A percentile compares a stretch with the other conserved stretches of the same genome.
Evolutionary conservation across 2,797 vertebrate genomes (phyloP).

Genomic region (Myotis vivesi): DNA sequence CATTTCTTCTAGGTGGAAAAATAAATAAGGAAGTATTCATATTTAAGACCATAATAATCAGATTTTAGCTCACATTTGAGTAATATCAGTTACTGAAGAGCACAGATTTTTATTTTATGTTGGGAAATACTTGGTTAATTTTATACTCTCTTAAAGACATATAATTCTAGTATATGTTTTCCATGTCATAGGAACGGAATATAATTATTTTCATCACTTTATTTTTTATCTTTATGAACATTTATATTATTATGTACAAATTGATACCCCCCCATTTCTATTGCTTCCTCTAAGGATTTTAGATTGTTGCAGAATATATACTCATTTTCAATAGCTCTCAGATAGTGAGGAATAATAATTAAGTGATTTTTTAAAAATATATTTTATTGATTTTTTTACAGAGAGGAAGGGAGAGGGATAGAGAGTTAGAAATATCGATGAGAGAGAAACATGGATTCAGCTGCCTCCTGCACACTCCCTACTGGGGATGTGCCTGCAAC

Average conservation of each 20-base stretch:
- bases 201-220: slow-evolving; percentile 23
- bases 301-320: neutral
- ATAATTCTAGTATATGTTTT: slow-evolving; percentile 36
- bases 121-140: slow-evolving; percentile 37
- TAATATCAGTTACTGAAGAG: slow-evolving; percentile 20
- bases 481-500: too few relatives aligned
- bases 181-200: slow-evolving; percentile 3
- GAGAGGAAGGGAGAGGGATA: too few relatives aligned
- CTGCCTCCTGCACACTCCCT: too few relatives aligned
- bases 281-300: slow-evolving; percentile 46
- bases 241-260: neutral
- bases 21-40: slow-evolving; percentile 24
- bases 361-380: neutral
- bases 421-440: too few relatives aligned
- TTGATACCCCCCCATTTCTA: slow-evolving; percentile 11
- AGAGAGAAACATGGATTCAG: too few relatives aligned
- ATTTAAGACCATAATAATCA: slow-evolving; percentile 24
- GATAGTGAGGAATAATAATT: neutral
- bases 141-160: neutral
- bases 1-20: slow-evolving; percentile 50
- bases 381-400: too few relatives aligned
- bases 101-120: slow-evolving; percentile 7
- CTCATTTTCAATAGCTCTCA: slow-evolving; percentile 12
- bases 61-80: slow-evolving; percentile 29
- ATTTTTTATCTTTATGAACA: slow-evolving; percentile 21